Percentiles rank a stretch among this genome's conserved stretches.
Conservation (phyloP, 2,113 vertebrate species). For the Aleadryas rufinucha region DNA sequence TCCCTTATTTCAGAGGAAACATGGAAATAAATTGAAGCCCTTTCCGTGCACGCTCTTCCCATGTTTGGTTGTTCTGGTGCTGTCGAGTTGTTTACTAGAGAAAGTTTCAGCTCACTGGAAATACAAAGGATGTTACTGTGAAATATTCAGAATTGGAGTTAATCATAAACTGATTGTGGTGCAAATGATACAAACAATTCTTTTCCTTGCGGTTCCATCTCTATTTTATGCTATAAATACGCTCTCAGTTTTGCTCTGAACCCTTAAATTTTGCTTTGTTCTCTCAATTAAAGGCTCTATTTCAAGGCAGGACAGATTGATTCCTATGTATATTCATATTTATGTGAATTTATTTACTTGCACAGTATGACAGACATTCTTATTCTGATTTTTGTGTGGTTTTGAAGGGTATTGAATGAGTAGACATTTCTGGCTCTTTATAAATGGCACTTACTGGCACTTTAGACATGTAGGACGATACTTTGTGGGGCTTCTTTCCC, state of each 20-base stretch:
- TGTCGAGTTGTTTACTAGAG: not conserved
- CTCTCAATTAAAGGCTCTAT: not conserved
- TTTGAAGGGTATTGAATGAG: constrained; percentile 24
- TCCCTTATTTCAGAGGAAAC: not conserved
- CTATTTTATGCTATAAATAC: not conserved
- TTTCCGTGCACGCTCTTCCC: not conserved
- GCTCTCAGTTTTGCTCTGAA: not conserved
- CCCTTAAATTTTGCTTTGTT: not conserved
- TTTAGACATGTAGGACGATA: not conserved
- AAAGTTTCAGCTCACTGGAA: constrained; percentile 13
- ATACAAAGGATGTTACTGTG: not conserved
- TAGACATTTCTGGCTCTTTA: constrained; percentile 9
- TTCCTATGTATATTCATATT: constrained; percentile 10
- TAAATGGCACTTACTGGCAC: constrained; percentile 17
- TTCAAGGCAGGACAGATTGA: constrained; percentile 31
- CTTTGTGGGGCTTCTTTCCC: constrained; percentile 12
- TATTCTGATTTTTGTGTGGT: not conserved
- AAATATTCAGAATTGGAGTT: not conserved
- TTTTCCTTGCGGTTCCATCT: not conserved
- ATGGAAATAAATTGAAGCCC: not conserved
- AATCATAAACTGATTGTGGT: not conserved
- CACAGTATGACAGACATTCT: not conserved
- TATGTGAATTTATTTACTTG: constrained; percentile 19
- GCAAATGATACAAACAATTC: not conserved
- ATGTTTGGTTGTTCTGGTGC: not conserved